phyloP scores from a whole-genome alignment of 2,888 invertebrate genomes.

The Salpingus planirostris region DNA sequence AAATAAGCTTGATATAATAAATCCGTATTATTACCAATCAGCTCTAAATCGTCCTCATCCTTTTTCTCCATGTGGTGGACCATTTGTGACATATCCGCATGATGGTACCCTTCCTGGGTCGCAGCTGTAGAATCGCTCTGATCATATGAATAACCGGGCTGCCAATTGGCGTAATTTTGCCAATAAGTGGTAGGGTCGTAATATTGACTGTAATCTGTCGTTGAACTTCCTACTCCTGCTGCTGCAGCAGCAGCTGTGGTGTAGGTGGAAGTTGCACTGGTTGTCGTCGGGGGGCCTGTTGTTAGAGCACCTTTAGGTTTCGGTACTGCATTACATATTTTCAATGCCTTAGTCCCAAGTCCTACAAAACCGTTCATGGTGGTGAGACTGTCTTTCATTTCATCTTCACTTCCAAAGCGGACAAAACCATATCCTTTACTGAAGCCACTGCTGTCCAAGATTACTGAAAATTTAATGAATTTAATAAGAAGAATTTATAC shows the following conservation, averaged over 20 bases:
- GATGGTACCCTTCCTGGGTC: constrained; percentile 38
- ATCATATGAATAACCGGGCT: constrained; percentile 40
- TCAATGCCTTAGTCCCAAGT: constrained; percentile 77
- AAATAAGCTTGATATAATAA: not conserved
- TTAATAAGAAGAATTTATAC: not conserved
- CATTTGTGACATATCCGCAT: constrained; percentile 18
- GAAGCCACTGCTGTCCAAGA: constrained; percentile 79
- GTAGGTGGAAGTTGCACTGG: constrained; percentile 20
- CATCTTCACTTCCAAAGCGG: constrained; percentile 86
- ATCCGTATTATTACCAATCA: constrained; percentile 51
- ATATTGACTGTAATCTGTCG: constrained; percentile 62
- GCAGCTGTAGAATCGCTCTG: no score
- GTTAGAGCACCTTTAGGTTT: constrained; percentile 59
- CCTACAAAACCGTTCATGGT: constrained; percentile 92
- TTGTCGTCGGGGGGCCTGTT: constrained; percentile 32
- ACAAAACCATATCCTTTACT: constrained; percentile 96
- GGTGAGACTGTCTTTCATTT: constrained; percentile 83
- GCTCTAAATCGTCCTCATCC: constrained; percentile 57
- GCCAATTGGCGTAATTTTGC: constrained; percentile 81
- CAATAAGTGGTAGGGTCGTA: constrained; percentile 79
- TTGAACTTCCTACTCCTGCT: constrained; percentile 2
- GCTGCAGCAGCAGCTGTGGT: constrained; percentile 15
- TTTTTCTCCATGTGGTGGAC: constrained; percentile 32
- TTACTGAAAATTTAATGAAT: constrained; percentile 69
- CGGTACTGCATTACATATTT: constrained; percentile 89